Base-by-base conservation (phyloP, 2,888 invertebrate species). In the Branchipolynoe longqiensis region DNA sequence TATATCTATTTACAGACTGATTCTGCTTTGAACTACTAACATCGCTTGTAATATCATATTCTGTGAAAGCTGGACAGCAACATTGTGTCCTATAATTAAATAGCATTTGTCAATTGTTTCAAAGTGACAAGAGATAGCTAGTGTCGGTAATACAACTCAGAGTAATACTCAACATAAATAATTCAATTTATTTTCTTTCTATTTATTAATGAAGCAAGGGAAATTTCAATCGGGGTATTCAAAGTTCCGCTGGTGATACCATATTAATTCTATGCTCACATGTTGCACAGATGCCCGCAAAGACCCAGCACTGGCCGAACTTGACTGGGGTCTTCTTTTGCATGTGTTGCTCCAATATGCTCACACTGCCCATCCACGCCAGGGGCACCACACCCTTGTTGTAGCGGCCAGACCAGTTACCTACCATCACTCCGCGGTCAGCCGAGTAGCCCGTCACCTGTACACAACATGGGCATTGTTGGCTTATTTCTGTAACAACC, bases 261-360 rank as follows among this genome's bases (percentile, higher is more conserved):
- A 36, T 31, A 69, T 31, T 3, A 69, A 38, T 1, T 28, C n/a
- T n/a, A 28, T 18, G 74, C 89, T 54, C 92, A 96, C 96, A 95
- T 87, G 98, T 91, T 3, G 91, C 96, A 81, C 98, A 94, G 31
- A 98, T 97, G 0, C 98, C 98, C 1, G 98, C 96, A 92, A 98
- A 97, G 0, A 97, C 97, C 97, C 97, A 97, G 92, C 98, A 98
- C 91, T 98, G 98, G 0, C 97, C 98, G 90, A 96, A 97, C 28
- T 95, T 95, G 12, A 98, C 97, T 0, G 98, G 97, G 14, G 96
- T 96, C 38, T 95, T 96, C 84, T 96, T 97, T 89, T 96, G 96
- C 91, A 96, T 96, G 94, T 96, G 98, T 91, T 97, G 95, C 92
- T 97, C 97, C 22, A 98, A 93, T 88, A 98, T 98, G 88, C 96